A percentile compares a stretch with the other conserved stretches of the same genome.
Evolutionary conservation across 2,797 vertebrate species (phyloP).

Genomic region (Galago senegalensis): DNA sequence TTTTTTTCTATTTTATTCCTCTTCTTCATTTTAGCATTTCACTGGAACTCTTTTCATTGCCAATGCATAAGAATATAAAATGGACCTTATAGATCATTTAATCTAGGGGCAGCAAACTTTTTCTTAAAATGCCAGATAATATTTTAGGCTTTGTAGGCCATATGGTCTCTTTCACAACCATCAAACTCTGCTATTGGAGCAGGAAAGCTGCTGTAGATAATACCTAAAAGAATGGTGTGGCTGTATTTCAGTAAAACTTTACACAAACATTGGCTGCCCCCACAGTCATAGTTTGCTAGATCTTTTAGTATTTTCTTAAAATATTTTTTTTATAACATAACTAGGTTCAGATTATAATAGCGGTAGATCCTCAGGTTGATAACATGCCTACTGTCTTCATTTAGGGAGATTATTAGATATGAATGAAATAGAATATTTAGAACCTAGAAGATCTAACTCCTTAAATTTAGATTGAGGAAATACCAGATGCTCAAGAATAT

Average conservation of each 20-base stretch:
- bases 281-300: neutral
- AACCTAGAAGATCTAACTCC: neutral
- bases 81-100: neutral
- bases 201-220: neutral
- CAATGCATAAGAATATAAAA: neutral
- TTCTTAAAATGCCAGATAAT: neutral
- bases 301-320: slow-evolving; percentile 1
- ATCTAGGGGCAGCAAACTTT: neutral
- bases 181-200: neutral
- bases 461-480: slow-evolving; percentile 37
- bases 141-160: neutral
- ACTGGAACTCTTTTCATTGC: neutral
- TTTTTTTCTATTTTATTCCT: neutral
- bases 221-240: neutral
- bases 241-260: neutral
- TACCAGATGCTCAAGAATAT: neutral
- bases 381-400: neutral
- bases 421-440: slow-evolving; percentile 12
- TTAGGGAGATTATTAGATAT: neutral
- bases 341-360: neutral
- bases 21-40: neutral
- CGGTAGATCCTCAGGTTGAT: neutral
- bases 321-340: neutral
- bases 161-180: neutral
- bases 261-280: neutral